Conservation (phyloP, 2,888 invertebrate genomes). For the Pammene aurita region DNA sequence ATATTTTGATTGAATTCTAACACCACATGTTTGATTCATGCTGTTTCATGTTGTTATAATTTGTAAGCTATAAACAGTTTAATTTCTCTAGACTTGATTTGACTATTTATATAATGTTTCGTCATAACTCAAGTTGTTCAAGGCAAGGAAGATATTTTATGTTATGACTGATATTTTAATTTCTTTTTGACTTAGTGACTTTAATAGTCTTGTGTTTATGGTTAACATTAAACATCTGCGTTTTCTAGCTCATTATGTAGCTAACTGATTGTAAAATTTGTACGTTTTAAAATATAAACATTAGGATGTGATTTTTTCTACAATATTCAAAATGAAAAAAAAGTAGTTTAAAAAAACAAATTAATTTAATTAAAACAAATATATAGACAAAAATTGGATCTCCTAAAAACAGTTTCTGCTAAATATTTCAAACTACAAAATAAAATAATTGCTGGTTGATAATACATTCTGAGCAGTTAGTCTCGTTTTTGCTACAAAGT, state of each 20-base stretch:
- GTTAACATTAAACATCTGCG: background rate
- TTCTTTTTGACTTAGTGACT: background rate
- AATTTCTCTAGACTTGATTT: background rate
- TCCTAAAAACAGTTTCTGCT: too few species aligned
- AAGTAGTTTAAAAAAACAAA: background rate
- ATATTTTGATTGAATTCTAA: slow-evolving; percentile 33
- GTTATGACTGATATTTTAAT: background rate
- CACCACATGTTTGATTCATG: slow-evolving; percentile 13
- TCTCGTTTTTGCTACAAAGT: background rate
- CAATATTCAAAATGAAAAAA: too few species aligned
- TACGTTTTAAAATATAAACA: too few species aligned
- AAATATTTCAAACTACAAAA: too few species aligned
- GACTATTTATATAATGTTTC: background rate
- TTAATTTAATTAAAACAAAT: too few species aligned
- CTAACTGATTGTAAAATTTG: background rate
- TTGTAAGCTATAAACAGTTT: slow-evolving; percentile 10
- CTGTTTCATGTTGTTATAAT: background rate
- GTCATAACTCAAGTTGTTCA: background rate
- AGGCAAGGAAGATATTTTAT: background rate
- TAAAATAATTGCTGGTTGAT: too few species aligned
- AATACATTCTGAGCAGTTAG: too few species aligned
- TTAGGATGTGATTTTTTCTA: too few species aligned
- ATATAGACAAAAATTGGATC: too few species aligned
- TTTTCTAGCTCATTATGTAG: background rate
- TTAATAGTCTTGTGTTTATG: background rate